Conservation (phyloP, 2,888 invertebrate species). For the Hofmannophila pseudospretella region DNA sequence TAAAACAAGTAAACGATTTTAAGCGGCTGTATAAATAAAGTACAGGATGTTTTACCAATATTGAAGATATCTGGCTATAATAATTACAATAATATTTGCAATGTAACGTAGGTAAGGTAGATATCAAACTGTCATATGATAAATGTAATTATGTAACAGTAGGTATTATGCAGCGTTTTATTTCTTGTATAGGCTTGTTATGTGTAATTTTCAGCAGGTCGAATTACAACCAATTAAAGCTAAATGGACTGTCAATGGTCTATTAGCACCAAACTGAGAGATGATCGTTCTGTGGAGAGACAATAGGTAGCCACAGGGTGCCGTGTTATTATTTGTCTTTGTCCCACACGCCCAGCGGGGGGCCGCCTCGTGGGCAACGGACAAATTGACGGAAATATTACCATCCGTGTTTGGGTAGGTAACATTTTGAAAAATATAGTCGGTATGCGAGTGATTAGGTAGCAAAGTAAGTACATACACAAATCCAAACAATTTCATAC, state of each 20-base stretch:
- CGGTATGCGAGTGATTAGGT: constrained; percentile 12
- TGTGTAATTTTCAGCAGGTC: too few relatives aligned
- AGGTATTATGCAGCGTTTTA: too few relatives aligned
- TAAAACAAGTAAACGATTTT: too few relatives aligned
- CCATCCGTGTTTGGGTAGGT: constrained; percentile 15
- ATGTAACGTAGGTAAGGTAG: too few relatives aligned
- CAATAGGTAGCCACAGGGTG: constrained; percentile 61
- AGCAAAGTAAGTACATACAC: neutral
- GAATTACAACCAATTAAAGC: constrained; percentile 36
- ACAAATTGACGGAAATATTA: constrained; percentile 61
- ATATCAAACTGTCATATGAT: too few relatives aligned
- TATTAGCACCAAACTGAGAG: constrained; percentile 58
- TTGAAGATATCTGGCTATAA: too few relatives aligned
- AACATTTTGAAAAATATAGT: constrained; percentile 9
- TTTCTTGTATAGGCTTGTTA: too few relatives aligned
- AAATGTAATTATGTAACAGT: too few relatives aligned
- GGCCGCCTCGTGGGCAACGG: constrained; percentile 29
- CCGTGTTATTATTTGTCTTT: constrained; percentile 63
- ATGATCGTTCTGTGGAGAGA: constrained; percentile 52
- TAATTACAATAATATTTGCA: too few relatives aligned
- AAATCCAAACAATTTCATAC: neutral
- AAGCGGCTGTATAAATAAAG: too few relatives aligned
- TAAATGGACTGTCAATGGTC: constrained; percentile 47
- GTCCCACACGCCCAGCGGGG: constrained; percentile 51
- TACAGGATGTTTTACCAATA: too few relatives aligned